These are phyloP conservation scores for Formicarius rufipectus DNA, from an alignment of 2,113 vertebrate species.

Conservation along the genomic window DNA sequence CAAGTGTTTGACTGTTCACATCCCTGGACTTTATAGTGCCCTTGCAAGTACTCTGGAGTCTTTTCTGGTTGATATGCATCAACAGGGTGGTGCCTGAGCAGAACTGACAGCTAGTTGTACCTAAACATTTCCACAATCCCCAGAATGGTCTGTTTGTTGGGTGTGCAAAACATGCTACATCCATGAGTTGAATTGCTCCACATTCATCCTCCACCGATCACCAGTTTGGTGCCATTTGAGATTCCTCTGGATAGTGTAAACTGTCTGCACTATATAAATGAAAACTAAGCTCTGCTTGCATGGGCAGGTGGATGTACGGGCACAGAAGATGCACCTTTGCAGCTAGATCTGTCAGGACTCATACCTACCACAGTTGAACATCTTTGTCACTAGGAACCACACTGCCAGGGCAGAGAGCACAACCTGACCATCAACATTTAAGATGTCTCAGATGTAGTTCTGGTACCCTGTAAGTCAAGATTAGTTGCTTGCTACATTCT, in stretches of 20 bases:
- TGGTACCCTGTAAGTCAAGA: neutral
- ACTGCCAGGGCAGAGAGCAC: fast-evolving
- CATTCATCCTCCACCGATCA: neutral
- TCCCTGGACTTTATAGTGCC: neutral
- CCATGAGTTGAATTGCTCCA: fast-evolving
- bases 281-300: neutral
- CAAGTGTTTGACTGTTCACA: neutral
- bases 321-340: neutral
- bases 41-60: neutral
- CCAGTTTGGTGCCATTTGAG: neutral
- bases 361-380: fast-evolving
- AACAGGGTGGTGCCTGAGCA: neutral
- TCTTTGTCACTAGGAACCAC: neutral
- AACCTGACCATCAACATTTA: neutral
- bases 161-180: neutral
- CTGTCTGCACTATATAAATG: neutral
- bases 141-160: neutral
- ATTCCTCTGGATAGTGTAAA: neutral
- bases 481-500: neutral
- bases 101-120: neutral
- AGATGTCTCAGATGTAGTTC: neutral
- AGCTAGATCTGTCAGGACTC: neutral
- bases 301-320: neutral
- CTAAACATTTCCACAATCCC: neutral
- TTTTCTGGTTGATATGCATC: neutral